A percentile compares a stretch with the other conserved stretches of the same genome.
Evolutionary conservation across 2,888 invertebrate genomes (phyloP).

Genomic region (Pseudeuparius sepicola): DNA sequence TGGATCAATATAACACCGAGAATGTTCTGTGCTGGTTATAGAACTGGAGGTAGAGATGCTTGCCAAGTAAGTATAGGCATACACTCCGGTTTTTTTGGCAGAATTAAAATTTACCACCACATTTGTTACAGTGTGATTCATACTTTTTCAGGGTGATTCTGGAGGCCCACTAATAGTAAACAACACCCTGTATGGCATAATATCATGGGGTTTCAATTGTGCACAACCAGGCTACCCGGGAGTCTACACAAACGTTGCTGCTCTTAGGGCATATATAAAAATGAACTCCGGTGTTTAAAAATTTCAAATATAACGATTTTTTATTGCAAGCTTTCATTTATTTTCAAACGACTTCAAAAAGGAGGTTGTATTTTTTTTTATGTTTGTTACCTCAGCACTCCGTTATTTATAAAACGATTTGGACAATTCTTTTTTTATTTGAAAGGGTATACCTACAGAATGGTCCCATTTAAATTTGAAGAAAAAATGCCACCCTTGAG

Average conservation of each 20-base stretch:
- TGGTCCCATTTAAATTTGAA: too few relatives aligned
- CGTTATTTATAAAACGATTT: too few relatives aligned
- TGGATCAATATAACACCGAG: slow-evolving; percentile 13
- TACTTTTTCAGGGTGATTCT: slow-evolving; percentile 26
- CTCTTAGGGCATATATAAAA: slow-evolving; percentile 20
- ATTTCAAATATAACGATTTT: neutral
- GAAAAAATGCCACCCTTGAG: too few relatives aligned
- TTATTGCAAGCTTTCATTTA: too few relatives aligned
- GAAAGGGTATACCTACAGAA: too few relatives aligned
- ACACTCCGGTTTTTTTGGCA: neutral
- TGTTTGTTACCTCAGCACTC: too few relatives aligned
- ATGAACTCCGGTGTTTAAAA: slow-evolving; percentile 15
- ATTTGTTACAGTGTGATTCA: neutral
- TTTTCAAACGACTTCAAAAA: too few relatives aligned
- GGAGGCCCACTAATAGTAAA: slow-evolving; percentile 26
- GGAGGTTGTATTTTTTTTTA: too few relatives aligned
- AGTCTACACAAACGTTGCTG: slow-evolving; percentile 24
- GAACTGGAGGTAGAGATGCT: slow-evolving; percentile 23
- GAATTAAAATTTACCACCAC: neutral
- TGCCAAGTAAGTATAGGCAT: slow-evolving; percentile 23
- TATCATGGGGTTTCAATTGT: slow-evolving; percentile 25
- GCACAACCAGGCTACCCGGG: slow-evolving; percentile 24
- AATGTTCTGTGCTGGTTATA: slow-evolving; percentile 27
- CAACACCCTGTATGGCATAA: slow-evolving; percentile 23
- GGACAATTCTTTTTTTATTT: too few relatives aligned